A percentile compares a stretch with the other conserved stretches of the same genome.
Evolutionary conservation across 1,140 invertebrate species (phyloP).

Genomic region (Ganaspis sp.): DNA sequence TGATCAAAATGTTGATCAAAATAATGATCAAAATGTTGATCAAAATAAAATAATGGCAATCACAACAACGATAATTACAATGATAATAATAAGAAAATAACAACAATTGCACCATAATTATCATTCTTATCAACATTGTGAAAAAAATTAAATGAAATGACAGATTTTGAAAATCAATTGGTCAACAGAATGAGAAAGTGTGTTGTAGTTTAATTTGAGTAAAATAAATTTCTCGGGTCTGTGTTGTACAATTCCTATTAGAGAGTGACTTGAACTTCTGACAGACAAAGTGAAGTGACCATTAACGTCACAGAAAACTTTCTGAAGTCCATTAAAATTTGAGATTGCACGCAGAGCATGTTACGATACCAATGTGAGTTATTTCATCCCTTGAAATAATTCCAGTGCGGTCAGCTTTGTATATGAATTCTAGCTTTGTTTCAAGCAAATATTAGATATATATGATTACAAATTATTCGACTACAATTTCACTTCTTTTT

Average conservation of each 20-base stretch:
- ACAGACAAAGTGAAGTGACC: slow-evolving; percentile 4
- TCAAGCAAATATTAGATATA: not conserved
- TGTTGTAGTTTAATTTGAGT: not conserved
- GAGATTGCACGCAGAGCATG: not conserved
- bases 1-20: too few relatives aligned
- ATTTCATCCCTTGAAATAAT: not conserved
- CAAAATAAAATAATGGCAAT: too few relatives aligned
- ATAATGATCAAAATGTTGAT: too few relatives aligned
- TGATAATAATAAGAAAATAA: too few relatives aligned
- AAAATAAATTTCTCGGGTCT: not conserved
- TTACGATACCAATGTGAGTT: not conserved
- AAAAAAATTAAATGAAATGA: too few relatives aligned
- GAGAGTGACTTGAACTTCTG: not conserved
- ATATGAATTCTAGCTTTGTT: not conserved
- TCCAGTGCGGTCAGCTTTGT: not conserved
- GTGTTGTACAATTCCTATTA: not conserved
- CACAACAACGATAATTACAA: too few relatives aligned
- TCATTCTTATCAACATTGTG: too few relatives aligned
- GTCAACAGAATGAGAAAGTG: not conserved
- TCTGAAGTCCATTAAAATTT: slow-evolving; percentile 6
- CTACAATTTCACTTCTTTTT: not conserved
- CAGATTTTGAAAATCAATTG: too few relatives aligned
- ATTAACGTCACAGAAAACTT: slow-evolving; percentile 13
- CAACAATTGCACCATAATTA: too few relatives aligned
- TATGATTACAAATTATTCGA: not conserved